Base-by-base conservation (phyloP, 1,140 invertebrate genomes). In the Leptonema lineaticorne region DNA sequence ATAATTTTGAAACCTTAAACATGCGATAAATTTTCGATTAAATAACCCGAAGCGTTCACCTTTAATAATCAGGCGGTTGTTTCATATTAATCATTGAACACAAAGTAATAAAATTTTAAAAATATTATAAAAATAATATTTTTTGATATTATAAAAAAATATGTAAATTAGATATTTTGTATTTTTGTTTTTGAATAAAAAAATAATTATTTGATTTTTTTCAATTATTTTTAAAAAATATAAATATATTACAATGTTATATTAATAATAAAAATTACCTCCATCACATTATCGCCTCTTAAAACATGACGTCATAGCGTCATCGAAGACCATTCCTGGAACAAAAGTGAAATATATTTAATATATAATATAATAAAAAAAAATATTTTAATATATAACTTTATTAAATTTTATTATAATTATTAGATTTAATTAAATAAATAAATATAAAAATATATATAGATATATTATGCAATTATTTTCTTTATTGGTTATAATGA, bases 231-330 rank as follows among this genome's bases (percentile, higher is more conserved):
- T n/a, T n/a, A n/a, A n/a, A n/a, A n/a, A 8, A 48, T 48, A 48
- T 48, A 16, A 8, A 48, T 48, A 16, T 48, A 48, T 6, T 48
- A 16, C 6, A 48, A 48, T 48, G 45, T 48, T 14, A 48, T 7
- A 6, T 48, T 5, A 16, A 6, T 48, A 22, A 22, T 2, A n/a
- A 26, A n/a, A 58, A 9, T 8, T 28, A 69, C 68, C 68, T 69
- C 56, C 68, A 69, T 69, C 68, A 69, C 53, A 69, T 65, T 69
- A 69, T 63, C 56, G 45, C 68, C 53, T 45, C 37, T 48, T 63
- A 50, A 33, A 20, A 28, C 28, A 16, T 59, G 63, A 69, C 68
- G 37, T 65, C 68, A 69, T 65, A 50, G 63, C 53, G 63, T 60
- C 68, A 69, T 69, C 24, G 45, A 24, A 64, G 18, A 45, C 18